Conservation (phyloP, 2,113 vertebrate species). For the Cavia porcellus region DNA sequence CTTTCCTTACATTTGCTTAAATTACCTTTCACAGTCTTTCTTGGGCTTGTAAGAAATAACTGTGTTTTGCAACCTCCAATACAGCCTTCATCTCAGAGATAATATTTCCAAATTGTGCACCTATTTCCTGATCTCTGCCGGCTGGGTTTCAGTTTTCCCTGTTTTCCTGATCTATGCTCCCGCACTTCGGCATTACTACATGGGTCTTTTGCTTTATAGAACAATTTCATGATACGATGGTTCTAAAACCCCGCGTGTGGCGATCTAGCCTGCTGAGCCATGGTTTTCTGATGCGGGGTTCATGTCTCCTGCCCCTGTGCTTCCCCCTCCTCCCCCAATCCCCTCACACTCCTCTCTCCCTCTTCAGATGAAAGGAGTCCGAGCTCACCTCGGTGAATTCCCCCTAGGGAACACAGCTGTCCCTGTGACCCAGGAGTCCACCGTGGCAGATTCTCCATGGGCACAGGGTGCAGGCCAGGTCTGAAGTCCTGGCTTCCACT, state of each 20-base stretch:
- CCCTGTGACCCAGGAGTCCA: fast-evolving
- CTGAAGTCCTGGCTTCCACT: neutral
- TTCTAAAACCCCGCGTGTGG: neutral
- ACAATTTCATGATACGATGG: neutral
- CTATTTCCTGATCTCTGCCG: neutral
- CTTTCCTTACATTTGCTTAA: neutral
- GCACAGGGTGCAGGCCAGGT: neutral
- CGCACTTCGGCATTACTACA: neutral
- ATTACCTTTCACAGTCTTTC: neutral
- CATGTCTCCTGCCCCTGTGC: neutral
- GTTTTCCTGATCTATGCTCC: neutral
- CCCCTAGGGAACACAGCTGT: neutral
- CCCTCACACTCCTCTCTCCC: no score
- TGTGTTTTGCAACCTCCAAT: neutral
- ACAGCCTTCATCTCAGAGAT: neutral
- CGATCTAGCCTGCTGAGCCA: neutral
- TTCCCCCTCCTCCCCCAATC: neutral
- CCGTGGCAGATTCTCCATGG: neutral
- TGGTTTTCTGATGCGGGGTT: neutral
- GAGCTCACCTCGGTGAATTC: neutral
- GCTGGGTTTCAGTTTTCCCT: neutral
- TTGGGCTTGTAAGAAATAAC: neutral
- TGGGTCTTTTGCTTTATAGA: neutral
- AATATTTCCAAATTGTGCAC: neutral
- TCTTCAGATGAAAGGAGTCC: neutral